phyloP scores from a whole-genome alignment of 2,113 vertebrate species.

The Amphiprion percula region DNA sequence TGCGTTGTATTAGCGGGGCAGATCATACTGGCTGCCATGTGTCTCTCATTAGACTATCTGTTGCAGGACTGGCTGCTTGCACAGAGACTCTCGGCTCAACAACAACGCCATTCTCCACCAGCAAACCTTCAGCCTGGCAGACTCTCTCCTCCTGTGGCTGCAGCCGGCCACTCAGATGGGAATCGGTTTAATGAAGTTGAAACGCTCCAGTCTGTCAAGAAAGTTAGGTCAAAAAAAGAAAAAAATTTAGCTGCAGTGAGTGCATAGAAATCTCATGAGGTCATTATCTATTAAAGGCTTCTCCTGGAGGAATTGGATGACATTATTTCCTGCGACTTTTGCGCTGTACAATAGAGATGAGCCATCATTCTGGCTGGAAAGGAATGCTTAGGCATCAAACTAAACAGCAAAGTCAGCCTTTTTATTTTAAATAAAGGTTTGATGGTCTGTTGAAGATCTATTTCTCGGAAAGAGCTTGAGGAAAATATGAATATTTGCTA shows the following conservation, averaged over 20 bases:
- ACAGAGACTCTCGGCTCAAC: conserved; percentile 54
- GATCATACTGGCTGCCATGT: conserved; percentile 64
- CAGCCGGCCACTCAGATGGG: not conserved
- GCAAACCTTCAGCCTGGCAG: conserved; percentile 7
- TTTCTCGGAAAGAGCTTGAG: not conserved
- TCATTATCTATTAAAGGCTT: conserved; percentile 32
- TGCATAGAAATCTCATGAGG: conserved; percentile 17
- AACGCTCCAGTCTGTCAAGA: conserved; percentile 3
- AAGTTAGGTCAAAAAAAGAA: conserved; percentile 1
- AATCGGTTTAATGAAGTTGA: conserved; percentile 12
- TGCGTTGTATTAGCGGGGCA: conserved; percentile 44
- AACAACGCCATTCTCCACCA: conserved; percentile 56
- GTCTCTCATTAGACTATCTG: conserved; percentile 72
- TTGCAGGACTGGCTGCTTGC: conserved; percentile 53
- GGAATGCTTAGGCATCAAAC: not conserved
- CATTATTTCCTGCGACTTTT: conserved; percentile 15
- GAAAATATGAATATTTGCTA: not conserved
- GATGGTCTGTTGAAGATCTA: conserved; percentile 29
- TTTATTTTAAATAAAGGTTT: conserved; percentile 3
- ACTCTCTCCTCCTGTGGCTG: not conserved
- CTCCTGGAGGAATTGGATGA: not conserved
- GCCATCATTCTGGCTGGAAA: conserved; percentile 8
- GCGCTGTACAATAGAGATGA: not conserved
- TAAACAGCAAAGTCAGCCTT: not conserved
- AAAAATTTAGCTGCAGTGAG: not conserved